phyloP scores from a whole-genome alignment of 2,888 invertebrate species.

The Polydrusus tereticollis region DNA sequence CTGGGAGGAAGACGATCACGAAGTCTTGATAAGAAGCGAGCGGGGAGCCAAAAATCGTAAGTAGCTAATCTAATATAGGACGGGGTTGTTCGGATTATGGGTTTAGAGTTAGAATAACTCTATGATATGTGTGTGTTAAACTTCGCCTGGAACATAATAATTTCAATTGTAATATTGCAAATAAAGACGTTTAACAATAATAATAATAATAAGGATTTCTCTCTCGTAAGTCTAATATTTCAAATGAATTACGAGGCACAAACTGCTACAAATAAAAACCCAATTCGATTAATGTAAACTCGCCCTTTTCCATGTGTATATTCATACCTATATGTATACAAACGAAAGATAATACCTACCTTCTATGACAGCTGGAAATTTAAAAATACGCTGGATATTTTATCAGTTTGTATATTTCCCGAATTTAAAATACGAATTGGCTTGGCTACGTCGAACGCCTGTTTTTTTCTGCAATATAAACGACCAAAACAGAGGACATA shows the following conservation, averaged over 20 bases:
- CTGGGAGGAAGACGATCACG: constrained; percentile 84
- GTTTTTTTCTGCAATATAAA: neutral
- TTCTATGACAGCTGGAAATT: neutral
- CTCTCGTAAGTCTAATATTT: too few species aligned
- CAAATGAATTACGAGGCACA: too few species aligned
- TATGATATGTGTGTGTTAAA: too few species aligned
- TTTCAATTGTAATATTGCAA: too few species aligned
- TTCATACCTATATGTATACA: neutral
- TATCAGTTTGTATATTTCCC: neutral
- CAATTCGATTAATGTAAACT: neutral
- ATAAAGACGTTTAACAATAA: too few species aligned
- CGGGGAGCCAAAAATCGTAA: constrained; percentile 79
- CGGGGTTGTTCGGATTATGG: too few species aligned
- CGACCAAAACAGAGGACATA: neutral
- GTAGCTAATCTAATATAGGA: constrained; percentile 22
- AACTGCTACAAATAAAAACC: neutral
- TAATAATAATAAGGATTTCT: too few species aligned
- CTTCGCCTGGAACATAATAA: too few species aligned
- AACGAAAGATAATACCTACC: neutral
- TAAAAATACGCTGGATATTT: constrained; percentile 3
- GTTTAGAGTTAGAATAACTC: neutral
- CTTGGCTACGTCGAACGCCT: neutral
- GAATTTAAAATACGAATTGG: neutral
- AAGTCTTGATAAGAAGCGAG: constrained; percentile 83
- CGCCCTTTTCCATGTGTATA: neutral